Base-by-base conservation (phyloP, 2,888 invertebrate species). In the Gymnosoma rotundatum region DNA sequence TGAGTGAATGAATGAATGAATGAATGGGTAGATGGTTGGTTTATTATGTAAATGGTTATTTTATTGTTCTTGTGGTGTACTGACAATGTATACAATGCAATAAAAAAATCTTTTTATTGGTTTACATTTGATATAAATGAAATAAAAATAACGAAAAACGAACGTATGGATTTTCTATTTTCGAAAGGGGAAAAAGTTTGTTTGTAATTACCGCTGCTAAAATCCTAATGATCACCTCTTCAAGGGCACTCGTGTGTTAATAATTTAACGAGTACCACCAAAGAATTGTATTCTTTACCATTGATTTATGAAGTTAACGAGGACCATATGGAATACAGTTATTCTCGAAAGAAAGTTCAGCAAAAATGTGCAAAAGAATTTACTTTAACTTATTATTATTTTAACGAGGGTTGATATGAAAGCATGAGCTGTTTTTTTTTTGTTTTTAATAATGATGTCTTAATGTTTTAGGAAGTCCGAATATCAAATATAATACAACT, bases 141-240 rank as follows among this genome's bases (percentile, higher is more conserved):
- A 61, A 38, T 52, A 32, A 58, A 56, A 12, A 42, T 10, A 42
- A 42, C 42, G 58, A 42, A 7, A 20, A 32, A 12, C 45, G 48
- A 36, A 38, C 38, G 38, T 3, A 54, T n/a, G 9, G 45, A 58
- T 38, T 50, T 58, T 3, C 20, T 10, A 32, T 32, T 32, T 32
- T 32, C 32, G 6, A 32, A 20, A 54, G 25, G 60, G 48, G 36
- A 4, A 48, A 72, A 72, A 78, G 78, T 72, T 78, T 78, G 72
- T 67, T 72, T 83, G 61, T 70, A 75, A 78, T 78, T 64, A 63
- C 63, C 56, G 50, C 72, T 72, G 56, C 60, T 36, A 45, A 74
- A 56, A 66, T 73, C 87, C 89, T 91, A 91, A 91, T 91, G 89
- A 90, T 88, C 88, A 86, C 85, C 91, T 90, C 90, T 91, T 91